phyloP scores from a whole-genome alignment of 2,888 invertebrate species.

The Microctonus brassicae region DNA sequence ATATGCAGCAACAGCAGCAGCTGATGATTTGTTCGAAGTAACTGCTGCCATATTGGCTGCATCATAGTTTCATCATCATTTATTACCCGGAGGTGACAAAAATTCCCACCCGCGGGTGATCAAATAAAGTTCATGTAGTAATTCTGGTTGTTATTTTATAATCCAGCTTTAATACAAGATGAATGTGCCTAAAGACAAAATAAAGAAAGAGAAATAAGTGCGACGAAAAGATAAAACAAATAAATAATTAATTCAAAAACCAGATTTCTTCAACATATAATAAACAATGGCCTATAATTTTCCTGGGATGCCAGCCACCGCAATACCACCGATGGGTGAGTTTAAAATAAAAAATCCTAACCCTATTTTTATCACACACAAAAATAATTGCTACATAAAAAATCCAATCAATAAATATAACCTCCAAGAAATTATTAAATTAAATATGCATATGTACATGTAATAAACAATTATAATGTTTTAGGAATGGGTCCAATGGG shows the following conservation, averaged over 20 bases:
- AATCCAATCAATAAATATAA: neutral
- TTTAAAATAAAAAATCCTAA: conserved; percentile 5
- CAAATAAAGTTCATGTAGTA: neutral
- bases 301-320: conserved; percentile 64
- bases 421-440: no score
- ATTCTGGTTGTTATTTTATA: neutral
- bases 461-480: neutral
- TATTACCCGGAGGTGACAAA: neutral
- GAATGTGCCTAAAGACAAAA: neutral
- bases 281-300: conserved; percentile 66
- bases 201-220: neutral
- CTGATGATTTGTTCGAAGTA: neutral
- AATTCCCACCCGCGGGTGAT: neutral
- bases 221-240: neutral
- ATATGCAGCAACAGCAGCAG: conserved; percentile 6
- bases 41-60: conserved; percentile 45
- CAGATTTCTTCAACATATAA: neutral
- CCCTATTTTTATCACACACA: conserved; percentile 4
- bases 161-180: neutral
- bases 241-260: neutral
- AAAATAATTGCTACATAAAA: neutral
- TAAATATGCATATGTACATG: no score
- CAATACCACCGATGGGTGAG: conserved; percentile 66
- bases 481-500: conserved; percentile 66
- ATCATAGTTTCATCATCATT: neutral